These are phyloP conservation scores for Nudaria mundana DNA, from an alignment of 2,888 invertebrate species.

Conservation along the genomic window DNA sequence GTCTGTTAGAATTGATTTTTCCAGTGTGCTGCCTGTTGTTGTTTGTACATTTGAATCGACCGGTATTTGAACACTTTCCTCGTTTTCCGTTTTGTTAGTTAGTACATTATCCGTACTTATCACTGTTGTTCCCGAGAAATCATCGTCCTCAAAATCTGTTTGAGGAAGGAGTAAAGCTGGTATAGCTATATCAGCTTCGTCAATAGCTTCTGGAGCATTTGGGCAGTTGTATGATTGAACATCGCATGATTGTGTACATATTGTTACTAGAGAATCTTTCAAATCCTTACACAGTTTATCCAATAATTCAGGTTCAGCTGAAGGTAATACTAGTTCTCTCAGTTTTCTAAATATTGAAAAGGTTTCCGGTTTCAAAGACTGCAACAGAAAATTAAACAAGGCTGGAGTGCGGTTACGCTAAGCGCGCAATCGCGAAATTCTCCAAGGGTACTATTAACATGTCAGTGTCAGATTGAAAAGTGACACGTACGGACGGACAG, in stretches of 20 bases:
- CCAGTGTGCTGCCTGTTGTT: conserved; percentile 13
- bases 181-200: conserved; percentile 45
- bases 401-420: too few species aligned
- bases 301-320: conserved; percentile 40
- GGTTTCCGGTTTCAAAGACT: conserved; percentile 53
- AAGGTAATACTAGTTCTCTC: conserved; percentile 54
- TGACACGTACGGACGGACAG: too few species aligned
- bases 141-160: conserved; percentile 29
- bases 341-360: conserved; percentile 61
- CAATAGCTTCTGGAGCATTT: conserved; percentile 41
- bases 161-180: conserved; percentile 58
- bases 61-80: background rate
- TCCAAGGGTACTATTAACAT: background rate
- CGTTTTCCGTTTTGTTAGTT: conserved; percentile 12
- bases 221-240: conserved; percentile 49
- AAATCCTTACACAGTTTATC: conserved; percentile 57
- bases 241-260: conserved; percentile 58
- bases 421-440: too few species aligned
- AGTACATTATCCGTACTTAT: conserved; percentile 18
- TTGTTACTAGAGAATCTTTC: conserved; percentile 48
- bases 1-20: conserved; percentile 13
- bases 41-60: conserved; percentile 6
- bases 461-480: too few species aligned
- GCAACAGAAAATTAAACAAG: conserved; percentile 30
- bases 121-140: conserved; percentile 17